Conservation (phyloP, 2,888 invertebrate species). For the Epinotia nisella region DNA sequence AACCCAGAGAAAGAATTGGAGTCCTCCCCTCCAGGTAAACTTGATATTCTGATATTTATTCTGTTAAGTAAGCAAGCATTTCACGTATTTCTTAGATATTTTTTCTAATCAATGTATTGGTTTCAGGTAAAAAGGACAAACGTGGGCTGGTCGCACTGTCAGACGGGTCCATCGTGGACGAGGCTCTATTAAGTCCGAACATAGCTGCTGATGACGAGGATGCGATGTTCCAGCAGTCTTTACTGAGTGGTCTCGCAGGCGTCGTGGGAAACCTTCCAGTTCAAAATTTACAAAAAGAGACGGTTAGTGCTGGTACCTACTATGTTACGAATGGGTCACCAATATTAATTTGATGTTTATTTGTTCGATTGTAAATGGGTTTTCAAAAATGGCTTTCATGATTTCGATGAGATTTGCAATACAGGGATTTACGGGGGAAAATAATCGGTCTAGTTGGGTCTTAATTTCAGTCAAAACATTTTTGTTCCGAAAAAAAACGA, state of each 20-base stretch:
- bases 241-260: slow-evolving; percentile 87
- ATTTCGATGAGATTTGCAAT: no score
- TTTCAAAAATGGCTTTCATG: no score
- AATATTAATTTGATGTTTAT: no score
- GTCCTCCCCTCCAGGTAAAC: slow-evolving; percentile 60
- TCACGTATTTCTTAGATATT: no score
- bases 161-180: slow-evolving; percentile 89
- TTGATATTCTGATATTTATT: neutral
- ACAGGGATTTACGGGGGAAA: no score
- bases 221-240: slow-evolving; percentile 80
- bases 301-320: slow-evolving; percentile 69
- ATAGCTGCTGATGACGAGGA: slow-evolving; percentile 64
- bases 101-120: slow-evolving; percentile 24
- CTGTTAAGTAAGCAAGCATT: no score
- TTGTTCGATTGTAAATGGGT: no score
- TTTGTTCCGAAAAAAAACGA: no score
- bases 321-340: slow-evolving; percentile 20
- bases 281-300: slow-evolving; percentile 86
- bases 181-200: slow-evolving; percentile 80
- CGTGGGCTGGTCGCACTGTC: slow-evolving; percentile 87
- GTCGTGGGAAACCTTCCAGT: slow-evolving; percentile 87
- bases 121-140: slow-evolving; percentile 84
- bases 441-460: no score
- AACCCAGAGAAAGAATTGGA: slow-evolving; percentile 77
- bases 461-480: no score